Evolutionary conservation across 2,113 vertebrate genomes (phyloP), one percentile per base, ranked within the genome.

Genomic region (Conger conger): DNA sequence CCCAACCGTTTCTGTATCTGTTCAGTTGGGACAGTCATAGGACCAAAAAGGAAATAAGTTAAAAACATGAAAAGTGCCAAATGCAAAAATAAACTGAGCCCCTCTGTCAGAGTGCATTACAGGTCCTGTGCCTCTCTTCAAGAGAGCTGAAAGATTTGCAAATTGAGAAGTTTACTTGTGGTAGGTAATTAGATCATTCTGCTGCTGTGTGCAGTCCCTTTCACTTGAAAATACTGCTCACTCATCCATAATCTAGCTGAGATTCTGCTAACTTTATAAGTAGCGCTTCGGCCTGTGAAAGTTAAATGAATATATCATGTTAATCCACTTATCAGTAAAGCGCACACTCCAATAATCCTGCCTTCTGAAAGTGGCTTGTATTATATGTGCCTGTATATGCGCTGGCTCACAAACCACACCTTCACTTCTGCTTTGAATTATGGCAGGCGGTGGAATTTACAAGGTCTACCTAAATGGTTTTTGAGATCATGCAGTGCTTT

Each of bases 271-370:
- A 63, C 57, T 63, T 50, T 13, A 63, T 63, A 27, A 63, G 57
- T 27, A 27, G 57, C 20, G 57, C 57, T 63, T 63, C 18, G 23
- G 57, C 57, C 57, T 63, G 57, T 27, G 57, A 63, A 63, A 63
- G 57, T 63, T 63, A 63, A 63, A 63, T 63, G 57, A 63, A 63
- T 63, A 63, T 63, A 63, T 63, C 57, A 63, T 63, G 57, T 63
- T 63, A 63, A 63, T 63, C 57, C 57, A 63, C 57, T 63, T 63
- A 63, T 63, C 57, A 63, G 57, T 3, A 63, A 23, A 63, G 57
- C 20, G 23, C 57, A 63, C 57, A 23, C 57, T 63, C 57, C 23
- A 27, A 27, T 63, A 63, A 63, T 63, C 57, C 57, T 63, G 57
- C 57, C 18, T 63, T 27, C 57, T 27, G 57, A 63, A 63, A 63